Conservation (phyloP, 2,113 vertebrate genomes). For the Gulo gulo region DNA sequence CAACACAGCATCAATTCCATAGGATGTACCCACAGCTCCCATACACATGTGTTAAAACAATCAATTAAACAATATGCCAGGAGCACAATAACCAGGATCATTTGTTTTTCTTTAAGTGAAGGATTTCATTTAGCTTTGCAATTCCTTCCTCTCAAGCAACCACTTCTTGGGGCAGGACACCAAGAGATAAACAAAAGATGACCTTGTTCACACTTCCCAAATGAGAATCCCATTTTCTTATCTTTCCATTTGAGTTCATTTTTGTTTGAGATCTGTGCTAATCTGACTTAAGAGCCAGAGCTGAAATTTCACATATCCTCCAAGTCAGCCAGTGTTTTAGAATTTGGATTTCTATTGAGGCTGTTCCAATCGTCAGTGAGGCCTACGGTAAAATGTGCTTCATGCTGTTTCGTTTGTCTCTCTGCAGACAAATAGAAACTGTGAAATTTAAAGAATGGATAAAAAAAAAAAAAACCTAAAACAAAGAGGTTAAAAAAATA, state of each 20-base stretch:
- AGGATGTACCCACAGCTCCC: neutral
- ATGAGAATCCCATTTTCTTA: slow-evolving; percentile 49
- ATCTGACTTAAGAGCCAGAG: slow-evolving; percentile 35
- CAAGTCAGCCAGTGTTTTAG: slow-evolving; percentile 42
- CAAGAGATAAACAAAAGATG: slow-evolving; percentile 43
- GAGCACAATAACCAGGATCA: neutral
- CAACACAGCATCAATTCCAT: neutral
- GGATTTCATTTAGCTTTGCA: slow-evolving; percentile 53
- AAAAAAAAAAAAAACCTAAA: slow-evolving; percentile 63
- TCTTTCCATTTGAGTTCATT: slow-evolving; percentile 15
- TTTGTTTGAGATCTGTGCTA: slow-evolving; percentile 56
- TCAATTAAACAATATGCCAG: neutral
- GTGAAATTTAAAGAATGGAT: slow-evolving; percentile 67
- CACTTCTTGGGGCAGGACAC: neutral
- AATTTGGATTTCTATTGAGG: slow-evolving; percentile 66
- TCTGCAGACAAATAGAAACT: slow-evolving; percentile 70
- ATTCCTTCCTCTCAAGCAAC: slow-evolving; percentile 29
- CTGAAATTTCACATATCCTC: slow-evolving; percentile 60
- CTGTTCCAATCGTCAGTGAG: slow-evolving; percentile 59
- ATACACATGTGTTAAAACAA: neutral
- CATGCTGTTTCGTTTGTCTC: slow-evolving; percentile 72
- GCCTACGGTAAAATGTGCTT: slow-evolving; percentile 73
- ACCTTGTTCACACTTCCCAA: neutral
- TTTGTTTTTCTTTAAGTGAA: neutral
- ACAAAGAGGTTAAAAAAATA: slow-evolving; percentile 77